A percentile compares a stretch with the other conserved stretches of the same genome.
These are phyloP conservation scores for Cataglyphis livida DNA, from an alignment of 2,888 invertebrate species.

Conservation along the genomic window DNA sequence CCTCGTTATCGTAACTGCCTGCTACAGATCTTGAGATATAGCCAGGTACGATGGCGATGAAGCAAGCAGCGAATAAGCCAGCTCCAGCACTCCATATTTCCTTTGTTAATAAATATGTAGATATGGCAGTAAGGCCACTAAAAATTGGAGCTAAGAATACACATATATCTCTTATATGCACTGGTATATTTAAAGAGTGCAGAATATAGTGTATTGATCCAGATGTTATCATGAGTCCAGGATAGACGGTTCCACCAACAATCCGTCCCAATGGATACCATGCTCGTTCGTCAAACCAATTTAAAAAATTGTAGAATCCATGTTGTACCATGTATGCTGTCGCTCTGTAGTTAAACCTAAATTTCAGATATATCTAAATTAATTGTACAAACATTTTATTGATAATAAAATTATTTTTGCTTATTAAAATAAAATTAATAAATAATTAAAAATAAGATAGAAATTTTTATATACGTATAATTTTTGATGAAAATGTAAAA, in stretches of 20 bases:
- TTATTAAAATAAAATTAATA: background rate
- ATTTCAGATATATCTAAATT: slow-evolving; percentile 25
- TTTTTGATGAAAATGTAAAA: background rate
- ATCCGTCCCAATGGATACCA: slow-evolving; percentile 99
- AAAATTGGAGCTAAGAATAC: slow-evolving; percentile 99
- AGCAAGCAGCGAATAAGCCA: slow-evolving; percentile 99
- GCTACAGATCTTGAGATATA: slow-evolving; percentile 99
- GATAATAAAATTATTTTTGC: background rate
- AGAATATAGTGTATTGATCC: slow-evolving; percentile 98
- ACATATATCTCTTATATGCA: slow-evolving; percentile 99
- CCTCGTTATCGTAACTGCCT: slow-evolving; percentile 99
- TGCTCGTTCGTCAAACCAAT: slow-evolving; percentile 99
- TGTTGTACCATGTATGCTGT: slow-evolving; percentile 99
- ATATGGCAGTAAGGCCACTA: slow-evolving; percentile 98
- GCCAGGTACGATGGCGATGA: slow-evolving; percentile 99
- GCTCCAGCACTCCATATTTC: slow-evolving; percentile 99
- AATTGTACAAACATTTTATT: background rate
- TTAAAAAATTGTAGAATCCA: slow-evolving; percentile 99
- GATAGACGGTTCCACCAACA: slow-evolving; percentile 99
- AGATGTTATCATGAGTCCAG: slow-evolving; percentile 99
- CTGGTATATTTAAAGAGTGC: slow-evolving; percentile 96
- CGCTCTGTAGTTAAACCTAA: slow-evolving; percentile 99
- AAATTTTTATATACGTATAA: slow-evolving; percentile 11
- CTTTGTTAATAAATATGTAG: slow-evolving; percentile 98
- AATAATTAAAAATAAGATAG: background rate